phyloP scores from a whole-genome alignment of 2,113 vertebrate genomes.

The Aptenodytes patagonicus region DNA sequence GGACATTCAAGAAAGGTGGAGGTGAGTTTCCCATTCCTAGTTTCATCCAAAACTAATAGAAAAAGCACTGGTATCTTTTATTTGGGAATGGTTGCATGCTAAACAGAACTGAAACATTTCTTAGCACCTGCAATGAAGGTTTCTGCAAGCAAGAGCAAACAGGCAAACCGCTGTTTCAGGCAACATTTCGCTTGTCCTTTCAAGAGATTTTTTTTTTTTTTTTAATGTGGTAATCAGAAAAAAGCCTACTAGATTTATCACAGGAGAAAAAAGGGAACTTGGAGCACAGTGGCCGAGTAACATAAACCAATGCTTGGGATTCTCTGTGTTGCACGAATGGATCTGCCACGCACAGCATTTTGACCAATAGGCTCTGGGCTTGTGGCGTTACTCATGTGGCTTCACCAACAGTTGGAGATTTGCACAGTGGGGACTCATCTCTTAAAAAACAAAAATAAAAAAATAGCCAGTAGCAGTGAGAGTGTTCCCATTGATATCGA shows the following conservation, averaged over 20 bases:
- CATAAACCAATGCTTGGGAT: background rate
- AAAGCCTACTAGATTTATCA: background rate
- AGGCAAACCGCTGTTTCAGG: background rate
- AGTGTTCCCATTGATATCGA: background rate
- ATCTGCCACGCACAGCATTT: background rate
- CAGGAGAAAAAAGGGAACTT: background rate
- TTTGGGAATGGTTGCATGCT: background rate
- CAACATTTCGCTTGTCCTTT: background rate
- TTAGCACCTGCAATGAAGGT: background rate
- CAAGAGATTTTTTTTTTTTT: background rate
- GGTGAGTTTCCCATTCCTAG: background rate
- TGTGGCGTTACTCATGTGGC: background rate
- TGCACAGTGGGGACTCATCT: background rate
- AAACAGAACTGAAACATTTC: background rate
- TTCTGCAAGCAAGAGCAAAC: background rate
- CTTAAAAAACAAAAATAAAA: background rate
- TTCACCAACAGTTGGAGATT: background rate
- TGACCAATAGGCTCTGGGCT: background rate
- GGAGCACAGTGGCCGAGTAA: background rate
- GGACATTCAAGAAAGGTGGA: background rate
- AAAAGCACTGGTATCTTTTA: background rate
- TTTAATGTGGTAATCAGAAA: background rate
- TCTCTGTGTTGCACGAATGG: background rate
- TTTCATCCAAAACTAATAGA: background rate
- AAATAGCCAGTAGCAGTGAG: background rate